Evolutionary conservation across 2,888 invertebrate species (phyloP).

Genomic region (Leptogaster cylindrica): DNA sequence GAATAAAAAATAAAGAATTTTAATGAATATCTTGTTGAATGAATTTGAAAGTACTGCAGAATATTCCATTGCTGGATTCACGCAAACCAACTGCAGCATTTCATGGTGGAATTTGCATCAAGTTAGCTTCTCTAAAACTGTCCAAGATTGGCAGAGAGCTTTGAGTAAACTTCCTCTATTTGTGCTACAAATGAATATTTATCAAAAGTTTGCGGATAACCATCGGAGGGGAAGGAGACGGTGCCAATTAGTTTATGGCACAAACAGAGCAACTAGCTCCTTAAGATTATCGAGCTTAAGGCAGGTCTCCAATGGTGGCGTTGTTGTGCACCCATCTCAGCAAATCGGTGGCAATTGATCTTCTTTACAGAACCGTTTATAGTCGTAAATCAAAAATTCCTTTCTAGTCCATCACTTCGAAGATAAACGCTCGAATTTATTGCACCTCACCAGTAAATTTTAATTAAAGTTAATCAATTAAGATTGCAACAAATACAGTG

Average conservation of each 20-base stretch:
- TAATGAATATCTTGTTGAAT: too few relatives aligned
- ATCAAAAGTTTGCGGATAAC: too few relatives aligned
- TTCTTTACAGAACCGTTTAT: neutral
- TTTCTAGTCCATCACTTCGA: neutral
- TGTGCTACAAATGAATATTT: too few relatives aligned
- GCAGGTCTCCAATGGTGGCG: neutral
- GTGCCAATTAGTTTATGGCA: neutral
- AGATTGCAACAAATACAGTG: neutral
- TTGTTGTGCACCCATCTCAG: neutral
- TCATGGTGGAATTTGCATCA: too few relatives aligned
- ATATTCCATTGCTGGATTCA: too few relatives aligned
- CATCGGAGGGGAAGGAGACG: too few relatives aligned
- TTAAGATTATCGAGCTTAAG: neutral
- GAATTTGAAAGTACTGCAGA: too few relatives aligned
- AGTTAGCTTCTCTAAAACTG: too few relatives aligned
- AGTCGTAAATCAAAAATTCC: conserved; percentile 1
- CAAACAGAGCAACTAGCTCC: neutral
- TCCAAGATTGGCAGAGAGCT: too few relatives aligned
- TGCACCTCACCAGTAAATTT: neutral
- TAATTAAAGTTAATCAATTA: conserved; percentile 9
- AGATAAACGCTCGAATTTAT: neutral
- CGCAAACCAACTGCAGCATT: too few relatives aligned
- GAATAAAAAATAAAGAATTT: too few relatives aligned
- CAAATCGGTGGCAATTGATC: conserved; percentile 2
- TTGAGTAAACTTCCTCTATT: too few relatives aligned